Base-by-base conservation (phyloP, 2,797 vertebrate genomes). In the Oryzias dopingdopingensis region DNA sequence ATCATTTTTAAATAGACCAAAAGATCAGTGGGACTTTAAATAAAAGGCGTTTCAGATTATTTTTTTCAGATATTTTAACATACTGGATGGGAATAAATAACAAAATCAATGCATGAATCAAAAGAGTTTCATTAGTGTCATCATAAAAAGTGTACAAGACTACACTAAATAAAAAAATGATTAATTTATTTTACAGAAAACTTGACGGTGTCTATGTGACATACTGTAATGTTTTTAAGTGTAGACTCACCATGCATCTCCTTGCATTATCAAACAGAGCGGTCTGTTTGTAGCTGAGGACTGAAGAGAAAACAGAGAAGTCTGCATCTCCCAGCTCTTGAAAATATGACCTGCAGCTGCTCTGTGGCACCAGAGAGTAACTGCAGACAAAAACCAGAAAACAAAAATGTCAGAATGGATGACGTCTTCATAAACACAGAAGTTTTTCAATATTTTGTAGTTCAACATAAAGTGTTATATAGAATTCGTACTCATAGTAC, bases 401-500 rank as follows among this genome's bases (percentile, higher is more conserved):
- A 41, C 4, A 20, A 18, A 62, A 15, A 2, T 1, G 22, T 7
- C 10, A 6, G 23, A 29, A 4, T 16, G 16, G 23, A 15, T 6
- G 43, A 40, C 4, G 13, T 32, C 2, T 23, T 17, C 22, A 20
- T 4, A 12, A 37, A 37, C 32, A 46, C 5, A 14, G 5, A 7
- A 37, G 24, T 42, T 4, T 26, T 17, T 20, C 6, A 24, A 13
- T 24, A 18, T 12, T 17, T 13, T 10, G 47, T 1, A 22, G 20
- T 7, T 22, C 6, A 24, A 57, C 23, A 44, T 18, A 14, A 49
- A 56, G 5, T 1, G n/a, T 23, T 0, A 12, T 3, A 37, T 12
- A 37, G 45, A 17, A 32, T 24, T 49, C 88, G 60, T 77, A 93
- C 92, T 90, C 49, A 24, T 92, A 93, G 67, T 92, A 92, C 29